Percentiles rank a stretch among this genome's conserved stretches.
Evolutionary conservation across 2,113 vertebrate genomes (phyloP).

Genomic region (Halichoeres trimaculatus): DNA sequence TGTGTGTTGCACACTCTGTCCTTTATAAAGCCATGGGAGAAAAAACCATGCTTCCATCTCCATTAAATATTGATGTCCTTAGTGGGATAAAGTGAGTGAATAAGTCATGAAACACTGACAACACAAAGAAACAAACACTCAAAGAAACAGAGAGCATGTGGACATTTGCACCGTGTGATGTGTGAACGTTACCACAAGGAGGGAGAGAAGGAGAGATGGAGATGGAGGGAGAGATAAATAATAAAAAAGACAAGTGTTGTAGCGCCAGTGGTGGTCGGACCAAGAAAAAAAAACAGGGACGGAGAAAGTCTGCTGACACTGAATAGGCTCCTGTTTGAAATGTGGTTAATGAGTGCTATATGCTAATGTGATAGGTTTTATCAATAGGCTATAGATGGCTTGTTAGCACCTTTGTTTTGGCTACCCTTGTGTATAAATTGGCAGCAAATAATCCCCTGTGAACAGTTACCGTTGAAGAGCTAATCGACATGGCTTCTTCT

Average conservation of each 20-base stretch:
- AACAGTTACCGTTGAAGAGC: conserved; percentile 47
- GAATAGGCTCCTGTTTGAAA: conserved; percentile 33
- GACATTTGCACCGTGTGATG: conserved; percentile 61
- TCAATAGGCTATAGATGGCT: conserved; percentile 23
- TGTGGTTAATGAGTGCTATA: conserved; percentile 11
- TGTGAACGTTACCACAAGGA: conserved; percentile 59
- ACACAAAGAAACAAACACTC: conserved; percentile 43
- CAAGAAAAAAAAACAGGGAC: conserved; percentile 34
- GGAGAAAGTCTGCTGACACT: not conserved
- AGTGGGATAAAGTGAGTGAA: conserved; percentile 76
- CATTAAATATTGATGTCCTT: conserved; percentile 79
- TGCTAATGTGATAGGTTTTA: conserved; percentile 21
- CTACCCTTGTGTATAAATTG: conserved; percentile 33
- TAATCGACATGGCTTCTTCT: conserved; percentile 66
- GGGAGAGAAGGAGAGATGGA: conserved; percentile 15
- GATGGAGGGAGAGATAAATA: conserved; percentile 11
- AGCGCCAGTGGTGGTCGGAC: conserved; percentile 45
- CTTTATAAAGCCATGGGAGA: conserved; percentile 76
- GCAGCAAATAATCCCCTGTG: conserved; percentile 42
- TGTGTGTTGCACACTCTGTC: conserved; percentile 54
- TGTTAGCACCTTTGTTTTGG: conserved; percentile 37
- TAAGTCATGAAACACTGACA: conserved; percentile 82
- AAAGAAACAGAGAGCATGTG: conserved; percentile 59
- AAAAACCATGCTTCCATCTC: conserved; percentile 67
- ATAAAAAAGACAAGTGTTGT: conserved; percentile 2